Evolutionary conservation across 2,888 invertebrate genomes (phyloP).

Genomic region (Girardia tigrina): DNA sequence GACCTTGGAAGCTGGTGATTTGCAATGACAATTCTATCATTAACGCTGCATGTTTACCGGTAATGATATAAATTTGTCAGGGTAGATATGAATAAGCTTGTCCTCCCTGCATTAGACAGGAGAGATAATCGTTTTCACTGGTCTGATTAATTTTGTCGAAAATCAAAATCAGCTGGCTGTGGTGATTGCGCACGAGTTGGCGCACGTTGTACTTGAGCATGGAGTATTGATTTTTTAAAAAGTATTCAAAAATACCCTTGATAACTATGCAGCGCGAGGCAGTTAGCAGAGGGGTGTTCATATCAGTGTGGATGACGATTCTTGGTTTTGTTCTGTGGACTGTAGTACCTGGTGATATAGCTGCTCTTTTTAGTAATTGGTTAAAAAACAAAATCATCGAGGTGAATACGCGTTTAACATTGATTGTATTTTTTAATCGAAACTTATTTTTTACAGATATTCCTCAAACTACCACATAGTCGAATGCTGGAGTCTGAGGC

Average conservation of each 20-base stretch:
- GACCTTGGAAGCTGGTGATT: not conserved
- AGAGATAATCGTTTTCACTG: slow-evolving; percentile 55
- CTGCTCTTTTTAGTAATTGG: slow-evolving; percentile 7
- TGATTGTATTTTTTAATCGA: no score
- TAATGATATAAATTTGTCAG: not conserved
- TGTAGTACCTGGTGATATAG: not conserved
- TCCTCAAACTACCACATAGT: slow-evolving; percentile 54
- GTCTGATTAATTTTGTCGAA: slow-evolving; percentile 51
- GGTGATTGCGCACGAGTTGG: slow-evolving; percentile 57
- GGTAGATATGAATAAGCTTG: no score
- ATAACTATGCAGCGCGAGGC: slow-evolving; percentile 19
- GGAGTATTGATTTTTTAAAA: slow-evolving; percentile 50
- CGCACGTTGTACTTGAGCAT: slow-evolving; percentile 56
- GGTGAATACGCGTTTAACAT: not conserved
- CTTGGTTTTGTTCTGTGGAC: not conserved
- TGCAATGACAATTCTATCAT: not conserved
- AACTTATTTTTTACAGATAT: slow-evolving; percentile 43
- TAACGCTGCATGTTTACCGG: slow-evolving; percentile 40
- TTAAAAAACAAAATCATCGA: not conserved
- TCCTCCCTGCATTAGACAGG: slow-evolving; percentile 53
- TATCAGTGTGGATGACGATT: not conserved
- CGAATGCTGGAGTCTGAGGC: slow-evolving; percentile 56
- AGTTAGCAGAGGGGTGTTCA: not conserved
- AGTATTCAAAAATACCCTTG: no score
- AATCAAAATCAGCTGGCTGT: slow-evolving; percentile 55